phyloP scores from a whole-genome alignment of 2,797 vertebrate species.

The Microctenopoma stevenorrisi region DNA sequence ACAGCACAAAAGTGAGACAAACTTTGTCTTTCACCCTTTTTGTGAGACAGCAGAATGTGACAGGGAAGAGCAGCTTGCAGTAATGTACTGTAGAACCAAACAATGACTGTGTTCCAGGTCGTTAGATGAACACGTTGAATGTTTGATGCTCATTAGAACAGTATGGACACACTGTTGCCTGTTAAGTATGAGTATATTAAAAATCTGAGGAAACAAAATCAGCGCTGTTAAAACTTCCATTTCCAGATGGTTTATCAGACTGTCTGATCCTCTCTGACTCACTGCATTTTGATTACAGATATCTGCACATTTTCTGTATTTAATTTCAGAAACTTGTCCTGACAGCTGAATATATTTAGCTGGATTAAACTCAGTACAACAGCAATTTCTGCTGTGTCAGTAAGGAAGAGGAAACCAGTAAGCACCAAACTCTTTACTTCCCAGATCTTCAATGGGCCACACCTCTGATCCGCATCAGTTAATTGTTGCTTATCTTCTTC shows the following conservation, averaged over 20 bases:
- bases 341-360: neutral
- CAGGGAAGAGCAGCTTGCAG: conserved; percentile 51
- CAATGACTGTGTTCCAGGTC: conserved; percentile 22
- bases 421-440: conserved; percentile 30
- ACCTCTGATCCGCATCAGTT: conserved; percentile 33
- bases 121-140: conserved; percentile 9
- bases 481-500: conserved; percentile 44
- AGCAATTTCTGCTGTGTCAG: conserved; percentile 5
- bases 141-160: conserved; percentile 19
- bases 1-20: conserved; percentile 43
- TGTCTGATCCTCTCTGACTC: neutral
- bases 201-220: neutral
- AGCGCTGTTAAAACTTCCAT: neutral
- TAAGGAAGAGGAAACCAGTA: conserved; percentile 17
- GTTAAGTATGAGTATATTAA: neutral
- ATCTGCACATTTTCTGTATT: neutral
- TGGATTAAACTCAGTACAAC: neutral
- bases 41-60: conserved; percentile 39
- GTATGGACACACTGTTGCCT: neutral
- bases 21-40: conserved; percentile 45
- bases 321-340: neutral
- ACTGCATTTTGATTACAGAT: conserved; percentile 12
- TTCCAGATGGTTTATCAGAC: conserved; percentile 2
- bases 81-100: neutral
- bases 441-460: conserved; percentile 7